Evolutionary conservation across 2,113 vertebrate genomes (phyloP), one percentile per base, ranked within the genome.

Genomic region (Sinocyclocheilus rhinocerous): DNA sequence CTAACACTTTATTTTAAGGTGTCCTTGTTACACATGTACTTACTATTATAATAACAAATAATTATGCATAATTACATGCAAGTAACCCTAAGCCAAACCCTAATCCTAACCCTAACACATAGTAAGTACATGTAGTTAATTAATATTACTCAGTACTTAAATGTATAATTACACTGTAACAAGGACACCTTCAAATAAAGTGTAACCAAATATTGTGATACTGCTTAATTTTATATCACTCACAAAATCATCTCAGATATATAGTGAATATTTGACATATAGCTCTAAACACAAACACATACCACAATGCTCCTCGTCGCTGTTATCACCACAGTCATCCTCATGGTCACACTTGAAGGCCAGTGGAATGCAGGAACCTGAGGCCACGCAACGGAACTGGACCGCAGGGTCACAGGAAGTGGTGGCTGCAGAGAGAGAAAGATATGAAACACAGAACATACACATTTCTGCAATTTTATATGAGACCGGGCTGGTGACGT

Each of bases 301-400:
- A 99, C 98, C 96, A 10, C 98, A 99, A 90, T 96, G 96, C 7
- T 95, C 96, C 36, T 99, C 98, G 0, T 99, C 98, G 0, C 98
- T 99, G 92, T 99, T 98, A 90, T 99, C 98, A 0, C 98, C 97
- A 12, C 98, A 99, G 93, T 99, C 98, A 0, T 99, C 97, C 86
- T 99, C 98, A 0, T 97, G 96, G 93, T 99, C 98, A 50, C 98
- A 99, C n/a, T 97, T 98, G 90, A 99, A 99, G 83, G 97, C 97
- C 50, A 97, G 93, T 0, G 97, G 98, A 90, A 99, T 97, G 87
- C 98, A 99, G 84, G 97, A 97, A 29, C 97, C 97, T 0, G 97
- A 99, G 81, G 94, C 95, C 76, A 96, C 93, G 89, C 98, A 99
- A 84, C 96, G 97, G 89, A 99, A 99, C 93, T 99, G 97, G 61